These are phyloP conservation scores for Rhineura floridana DNA, from an alignment of 2,113 vertebrate genomes.

Conservation along the genomic window DNA sequence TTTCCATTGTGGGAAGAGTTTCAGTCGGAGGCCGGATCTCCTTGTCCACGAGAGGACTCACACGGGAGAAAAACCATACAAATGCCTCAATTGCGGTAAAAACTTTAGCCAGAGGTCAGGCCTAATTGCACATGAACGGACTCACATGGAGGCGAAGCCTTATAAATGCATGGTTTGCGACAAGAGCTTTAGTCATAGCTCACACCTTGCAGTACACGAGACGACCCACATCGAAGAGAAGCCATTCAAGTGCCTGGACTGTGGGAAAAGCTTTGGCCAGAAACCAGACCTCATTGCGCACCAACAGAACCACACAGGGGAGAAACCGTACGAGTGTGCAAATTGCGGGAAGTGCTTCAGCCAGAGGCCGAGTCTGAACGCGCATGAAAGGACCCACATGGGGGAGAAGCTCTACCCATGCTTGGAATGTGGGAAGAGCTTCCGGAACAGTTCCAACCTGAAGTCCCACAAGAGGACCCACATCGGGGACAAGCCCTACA, in stretches of 20 bases:
- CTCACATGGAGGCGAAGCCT: not conserved
- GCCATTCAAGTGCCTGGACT: slow-evolving; percentile 1
- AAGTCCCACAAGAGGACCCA: slow-evolving; percentile 30
- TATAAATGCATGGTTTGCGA: not conserved
- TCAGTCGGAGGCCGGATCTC: slow-evolving; percentile 6
- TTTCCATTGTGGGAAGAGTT: slow-evolving; percentile 4
- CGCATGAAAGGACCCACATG: slow-evolving; percentile 16
- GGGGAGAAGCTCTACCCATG: not conserved
- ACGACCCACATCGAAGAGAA: not conserved
- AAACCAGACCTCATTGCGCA: not conserved
- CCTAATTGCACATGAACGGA: not conserved
- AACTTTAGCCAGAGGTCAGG: not conserved
- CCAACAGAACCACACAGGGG: not conserved
- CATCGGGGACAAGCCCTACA: slow-evolving; percentile 42
- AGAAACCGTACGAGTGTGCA: not conserved
- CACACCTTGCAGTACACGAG: not conserved
- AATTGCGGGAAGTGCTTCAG: slow-evolving; percentile 7
- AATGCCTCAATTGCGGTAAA: not conserved
- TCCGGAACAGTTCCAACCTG: slow-evolving; percentile 2
- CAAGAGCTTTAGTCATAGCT: not conserved
- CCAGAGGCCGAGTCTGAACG: not conserved
- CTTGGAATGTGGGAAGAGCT: too few species aligned
- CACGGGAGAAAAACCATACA: not conserved
- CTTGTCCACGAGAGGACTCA: not conserved
- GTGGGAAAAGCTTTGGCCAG: not conserved